These are phyloP conservation scores for Eristalinus aeneus DNA, from an alignment of 2,888 invertebrate genomes.

Conservation along the genomic window DNA sequence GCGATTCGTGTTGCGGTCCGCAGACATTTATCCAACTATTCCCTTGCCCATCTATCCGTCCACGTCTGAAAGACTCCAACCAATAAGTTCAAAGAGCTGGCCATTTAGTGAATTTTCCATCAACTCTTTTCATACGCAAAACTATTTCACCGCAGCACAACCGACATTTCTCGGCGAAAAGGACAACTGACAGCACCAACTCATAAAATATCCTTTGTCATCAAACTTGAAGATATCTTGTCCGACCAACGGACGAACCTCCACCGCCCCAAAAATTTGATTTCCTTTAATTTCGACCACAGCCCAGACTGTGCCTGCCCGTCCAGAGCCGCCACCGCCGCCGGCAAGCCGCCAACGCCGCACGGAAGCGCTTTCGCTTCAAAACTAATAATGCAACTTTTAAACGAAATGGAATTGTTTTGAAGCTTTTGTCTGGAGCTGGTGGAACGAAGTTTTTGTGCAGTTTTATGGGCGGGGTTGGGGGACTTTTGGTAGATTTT, in stretches of 20 bases:
- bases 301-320: conserved; percentile 34
- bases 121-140: not conserved
- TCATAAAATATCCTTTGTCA: not conserved
- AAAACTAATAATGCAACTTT: conserved; percentile 68
- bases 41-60: not conserved
- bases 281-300: conserved; percentile 48
- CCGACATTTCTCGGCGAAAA: not conserved
- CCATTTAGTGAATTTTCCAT: not conserved
- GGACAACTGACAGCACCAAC: not conserved
- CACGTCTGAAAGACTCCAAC: not conserved
- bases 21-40: not conserved
- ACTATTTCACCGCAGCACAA: not conserved
- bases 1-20: not conserved
- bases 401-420: conserved; percentile 65
- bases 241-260: not conserved
- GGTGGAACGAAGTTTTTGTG: conserved; percentile 26
- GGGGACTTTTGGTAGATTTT: conserved; percentile 6
- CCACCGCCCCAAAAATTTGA: conserved; percentile 1
- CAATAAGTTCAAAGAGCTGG: not conserved
- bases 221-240: not conserved
- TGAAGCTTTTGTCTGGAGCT: conserved; percentile 48
- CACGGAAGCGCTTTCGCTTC: conserved; percentile 18
- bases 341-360: not conserved
- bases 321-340: not conserved
- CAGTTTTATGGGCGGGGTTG: not conserved